Base-by-base conservation (phyloP, 2,113 vertebrate species). In the Aptenodytes patagonicus region DNA sequence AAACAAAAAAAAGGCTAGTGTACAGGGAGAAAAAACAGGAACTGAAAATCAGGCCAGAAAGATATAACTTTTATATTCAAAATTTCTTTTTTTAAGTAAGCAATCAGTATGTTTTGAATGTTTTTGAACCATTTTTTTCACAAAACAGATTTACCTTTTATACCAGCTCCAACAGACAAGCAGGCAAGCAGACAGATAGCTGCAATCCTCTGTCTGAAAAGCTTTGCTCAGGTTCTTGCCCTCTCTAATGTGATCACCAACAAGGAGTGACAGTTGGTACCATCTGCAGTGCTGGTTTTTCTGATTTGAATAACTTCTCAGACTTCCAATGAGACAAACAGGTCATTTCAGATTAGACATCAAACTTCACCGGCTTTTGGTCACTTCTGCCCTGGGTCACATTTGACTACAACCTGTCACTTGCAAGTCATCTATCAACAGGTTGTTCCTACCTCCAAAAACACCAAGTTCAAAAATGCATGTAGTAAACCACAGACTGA, bases 191-290 rank as follows among this genome's bases (percentile, higher is more conserved):
- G 87, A 64, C 21, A 93, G 70, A 82, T 25, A 93, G 84, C 78
- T 96, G 57, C 73, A 90, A 44, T 42, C 62, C 47, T 82, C 34
- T 32, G 38, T 68, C 89, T 80, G 82, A 79, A 89, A 54, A 73
- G 84, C 62, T 86, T 49, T 90, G 94, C 83, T 83, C 55, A 38
- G 51, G 93, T 94, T 77, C 87, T 91, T 90, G 95, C 89, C 94
- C 91, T 87, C 87, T 87, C 73, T 96, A 85, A 94, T 70, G 84
- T 80, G 93, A 94, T 40, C 70, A 81, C 78, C 93, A 97, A 95
- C 87, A 85, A 77, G 77, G 66, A 91, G 34, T 96, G 97, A 97
- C 96, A 97, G 95, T 90, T 94, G 78, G 89, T 94, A 95, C 95
- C 93, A 95, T 93, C 96, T 96, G 94, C 70, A 86, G 78, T 5